Percentiles rank a stretch among this genome's conserved stretches.
phyloP scores from a whole-genome alignment of 2,113 vertebrate species.

The Dasyurus viverrinus region DNA sequence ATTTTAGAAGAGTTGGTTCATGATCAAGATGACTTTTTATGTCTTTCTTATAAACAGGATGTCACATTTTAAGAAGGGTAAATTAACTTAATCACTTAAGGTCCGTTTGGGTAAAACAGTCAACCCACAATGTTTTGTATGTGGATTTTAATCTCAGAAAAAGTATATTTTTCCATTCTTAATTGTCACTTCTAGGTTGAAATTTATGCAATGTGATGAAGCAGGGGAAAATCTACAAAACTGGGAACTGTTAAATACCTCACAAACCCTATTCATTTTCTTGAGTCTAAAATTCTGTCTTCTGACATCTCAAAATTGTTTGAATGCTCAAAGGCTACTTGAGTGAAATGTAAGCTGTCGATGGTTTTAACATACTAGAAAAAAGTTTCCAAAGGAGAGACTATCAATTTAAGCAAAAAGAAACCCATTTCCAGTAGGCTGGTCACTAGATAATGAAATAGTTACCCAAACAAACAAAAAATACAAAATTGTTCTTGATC shows the following conservation, averaged over 20 bases:
- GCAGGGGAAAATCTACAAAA: not conserved
- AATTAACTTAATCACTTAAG: slow-evolving; percentile 62
- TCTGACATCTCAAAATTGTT: not conserved
- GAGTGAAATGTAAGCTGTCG: not conserved
- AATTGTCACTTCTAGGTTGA: slow-evolving; percentile 23
- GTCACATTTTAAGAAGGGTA: slow-evolving; percentile 60
- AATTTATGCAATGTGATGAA: not conserved
- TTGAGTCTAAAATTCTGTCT: not conserved
- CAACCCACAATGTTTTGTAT: slow-evolving; percentile 44
- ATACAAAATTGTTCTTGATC: not conserved
- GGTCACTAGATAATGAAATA: not conserved
- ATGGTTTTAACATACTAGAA: not conserved
- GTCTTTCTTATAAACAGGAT: slow-evolving; percentile 69
- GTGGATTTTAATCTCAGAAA: slow-evolving; percentile 18
- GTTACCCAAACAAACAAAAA: not conserved
- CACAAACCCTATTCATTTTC: not conserved
- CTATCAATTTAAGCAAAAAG: not conserved
- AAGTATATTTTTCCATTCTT: slow-evolving; percentile 21
- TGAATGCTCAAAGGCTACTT: not conserved
- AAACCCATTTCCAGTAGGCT: not conserved
- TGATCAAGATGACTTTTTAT: slow-evolving; percentile 48
- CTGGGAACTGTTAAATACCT: not conserved
- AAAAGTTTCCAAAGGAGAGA: not conserved
- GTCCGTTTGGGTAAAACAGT: slow-evolving; percentile 59
- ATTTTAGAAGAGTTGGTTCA: slow-evolving; percentile 42